Conservation (phyloP, 2,888 invertebrate genomes). For the Mythimna lalbum region DNA sequence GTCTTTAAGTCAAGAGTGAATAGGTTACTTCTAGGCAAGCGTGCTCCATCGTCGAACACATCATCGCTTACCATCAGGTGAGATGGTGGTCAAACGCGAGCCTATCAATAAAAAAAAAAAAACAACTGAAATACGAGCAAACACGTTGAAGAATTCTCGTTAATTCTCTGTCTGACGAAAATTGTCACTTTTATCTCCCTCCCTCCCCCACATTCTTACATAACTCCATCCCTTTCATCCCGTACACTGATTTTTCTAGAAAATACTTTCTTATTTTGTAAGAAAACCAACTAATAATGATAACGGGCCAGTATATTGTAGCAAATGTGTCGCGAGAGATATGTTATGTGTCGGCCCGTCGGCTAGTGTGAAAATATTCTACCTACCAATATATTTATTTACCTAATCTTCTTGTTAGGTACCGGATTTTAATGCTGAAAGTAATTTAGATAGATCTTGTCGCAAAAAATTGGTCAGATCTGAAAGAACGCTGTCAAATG, state of each 20-base stretch:
- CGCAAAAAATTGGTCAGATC: no score
- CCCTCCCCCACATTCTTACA: neutral
- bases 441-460: no score
- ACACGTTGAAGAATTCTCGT: neutral
- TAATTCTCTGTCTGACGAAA: neutral
- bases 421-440: conserved; percentile 26
- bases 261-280: conserved; percentile 40
- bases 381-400: conserved; percentile 37
- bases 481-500: no score
- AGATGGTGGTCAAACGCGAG: no score
- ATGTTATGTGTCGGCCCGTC: conserved; percentile 42
- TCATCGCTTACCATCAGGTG: no score
- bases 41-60: no score
- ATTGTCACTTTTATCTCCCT: conserved; percentile 6
- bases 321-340: conserved; percentile 53
- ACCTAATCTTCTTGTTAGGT: conserved; percentile 9
- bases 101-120: no score
- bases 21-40: no score
- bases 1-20: no score
- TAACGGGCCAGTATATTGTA: conserved; percentile 47
- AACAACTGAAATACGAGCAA: neutral
- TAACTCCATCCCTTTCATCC: conserved; percentile 26
- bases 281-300: conserved; percentile 57
- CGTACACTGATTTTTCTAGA: conserved; percentile 36
- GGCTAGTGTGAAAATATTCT: conserved; percentile 29